Evolutionary conservation across 2,113 vertebrate genomes (phyloP), one percentile per base, ranked within the genome.

Genomic region (Condylura cristata): DNA sequence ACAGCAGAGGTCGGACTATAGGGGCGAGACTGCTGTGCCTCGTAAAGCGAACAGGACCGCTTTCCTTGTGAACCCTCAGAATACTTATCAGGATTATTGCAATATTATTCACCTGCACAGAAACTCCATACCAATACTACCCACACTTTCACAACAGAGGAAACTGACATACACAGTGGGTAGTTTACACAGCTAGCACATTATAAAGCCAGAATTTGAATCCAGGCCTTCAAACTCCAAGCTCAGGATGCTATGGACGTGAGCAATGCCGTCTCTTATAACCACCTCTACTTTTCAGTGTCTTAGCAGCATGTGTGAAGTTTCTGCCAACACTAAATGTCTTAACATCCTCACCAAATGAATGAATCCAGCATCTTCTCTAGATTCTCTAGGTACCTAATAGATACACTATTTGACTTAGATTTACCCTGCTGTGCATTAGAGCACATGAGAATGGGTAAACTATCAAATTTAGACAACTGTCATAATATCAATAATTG

Each of bases 11-110:
- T 7, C 16, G 2, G 56, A 32, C n/a, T 39, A 9, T 6, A 2
- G 24, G n/a, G 53, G 1, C 26, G 26, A 48, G 51, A 13, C 48
- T 17, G 6, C 8, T 66, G 4, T 13, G 26, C 30, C 1, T 37
- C 2, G 8, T 28, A 8, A 22, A 3, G 17, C 20, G 5, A 39
- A 63, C 3, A 53, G 11, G 0, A 10, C 2, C 0, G 48, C 68
- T 86, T 34, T 18, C 68, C 72, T 28, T 26, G 8, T 37, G 34
- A 34, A 28, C 65, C 8, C 34, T n/a, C 56, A 46, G 56, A 63
- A 34, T 26, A 34, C 28, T 58, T 9, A 2, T 16, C 37, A 86
- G 41, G 12, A 71, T 44, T 44, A 32, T 5, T 32, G 17, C 39
- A 46, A 71, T 39, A 4, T 44, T 66, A 41, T 37, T 24, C 13